Conservation (phyloP, 2,888 invertebrate genomes). For the Tipula helvola region DNA sequence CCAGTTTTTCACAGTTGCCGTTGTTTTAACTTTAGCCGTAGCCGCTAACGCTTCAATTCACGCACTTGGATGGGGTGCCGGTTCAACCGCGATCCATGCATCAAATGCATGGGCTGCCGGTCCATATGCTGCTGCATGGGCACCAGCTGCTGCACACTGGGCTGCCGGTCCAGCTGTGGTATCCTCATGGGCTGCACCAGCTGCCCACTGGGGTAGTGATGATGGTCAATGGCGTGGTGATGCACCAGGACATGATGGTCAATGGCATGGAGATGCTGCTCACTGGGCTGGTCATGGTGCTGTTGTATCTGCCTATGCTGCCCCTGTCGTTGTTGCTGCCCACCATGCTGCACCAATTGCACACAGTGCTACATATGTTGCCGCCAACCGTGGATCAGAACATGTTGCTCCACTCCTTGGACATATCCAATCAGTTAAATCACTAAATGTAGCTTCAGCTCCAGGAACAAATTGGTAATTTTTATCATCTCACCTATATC, state of each 20-base stretch:
- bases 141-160: constrained; percentile 13
- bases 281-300: constrained; percentile 28
- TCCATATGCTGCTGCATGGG: constrained; percentile 14
- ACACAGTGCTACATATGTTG: background rate
- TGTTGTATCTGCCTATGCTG: background rate
- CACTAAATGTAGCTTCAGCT: background rate
- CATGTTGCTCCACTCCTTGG: background rate
- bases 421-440: constrained; percentile 6
- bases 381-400: background rate
- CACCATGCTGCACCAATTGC: constrained; percentile 17
- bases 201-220: constrained; percentile 27
- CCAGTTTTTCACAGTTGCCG: constrained; percentile 29
- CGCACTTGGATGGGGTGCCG: constrained; percentile 16
- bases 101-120: background rate
- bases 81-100: background rate
- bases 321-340: constrained; percentile 32
- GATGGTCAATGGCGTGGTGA: constrained; percentile 29
- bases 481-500: constrained; percentile 12
- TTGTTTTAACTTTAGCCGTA: constrained; percentile 31
- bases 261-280: constrained; percentile 30
- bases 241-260: constrained; percentile 23
- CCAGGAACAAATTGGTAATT: constrained; percentile 29
- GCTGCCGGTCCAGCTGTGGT: constrained; percentile 19
- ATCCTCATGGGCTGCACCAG: constrained; percentile 26
- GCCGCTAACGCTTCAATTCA: constrained; percentile 31